Conservation (phyloP, 2,113 vertebrate species). For the Leuciscus idus region DNA sequence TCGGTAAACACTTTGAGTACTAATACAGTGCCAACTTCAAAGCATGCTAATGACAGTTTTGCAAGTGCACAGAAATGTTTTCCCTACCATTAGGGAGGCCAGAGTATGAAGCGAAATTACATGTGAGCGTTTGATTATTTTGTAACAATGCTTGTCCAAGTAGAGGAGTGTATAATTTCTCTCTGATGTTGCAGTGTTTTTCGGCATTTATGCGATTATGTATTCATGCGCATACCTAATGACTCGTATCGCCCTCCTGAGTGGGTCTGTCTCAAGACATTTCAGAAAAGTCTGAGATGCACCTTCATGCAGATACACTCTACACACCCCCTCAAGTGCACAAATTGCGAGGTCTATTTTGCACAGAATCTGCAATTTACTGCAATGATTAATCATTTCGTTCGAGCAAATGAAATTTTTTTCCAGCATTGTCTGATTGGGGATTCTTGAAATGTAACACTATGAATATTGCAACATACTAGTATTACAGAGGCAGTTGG, state of each 20-base stretch:
- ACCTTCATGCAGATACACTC: constrained; percentile 18
- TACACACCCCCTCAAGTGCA: constrained; percentile 14
- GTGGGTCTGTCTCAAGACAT: constrained; percentile 41
- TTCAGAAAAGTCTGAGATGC: constrained; percentile 33
- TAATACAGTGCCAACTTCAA: constrained; percentile 42
- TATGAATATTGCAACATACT: constrained; percentile 9
- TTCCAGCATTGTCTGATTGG: constrained; percentile 4
- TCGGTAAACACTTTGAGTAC: constrained; percentile 26
- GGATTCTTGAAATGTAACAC: constrained; percentile 12
- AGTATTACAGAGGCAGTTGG: not conserved
- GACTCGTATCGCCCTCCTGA: constrained; percentile 39
- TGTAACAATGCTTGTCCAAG: constrained; percentile 41
- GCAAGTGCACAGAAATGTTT: constrained; percentile 42
- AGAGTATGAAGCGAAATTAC: constrained; percentile 34
- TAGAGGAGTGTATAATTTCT: constrained; percentile 35
- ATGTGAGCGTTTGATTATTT: constrained; percentile 42
- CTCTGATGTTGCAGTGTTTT: constrained; percentile 44
- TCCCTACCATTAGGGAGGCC: constrained; percentile 36
- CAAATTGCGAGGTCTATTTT: constrained; percentile 14
- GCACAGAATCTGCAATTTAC: constrained; percentile 35
- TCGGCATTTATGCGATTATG: constrained; percentile 24
- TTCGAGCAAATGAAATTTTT: not conserved
- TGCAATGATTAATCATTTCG: constrained; percentile 16
- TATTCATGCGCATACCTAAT: constrained; percentile 43
- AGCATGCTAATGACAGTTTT: constrained; percentile 48